Percentiles rank a stretch among this genome's conserved stretches.
Evolutionary conservation across 1,140 invertebrate genomes (phyloP).

Genomic region (Glossosoma conforme): DNA sequence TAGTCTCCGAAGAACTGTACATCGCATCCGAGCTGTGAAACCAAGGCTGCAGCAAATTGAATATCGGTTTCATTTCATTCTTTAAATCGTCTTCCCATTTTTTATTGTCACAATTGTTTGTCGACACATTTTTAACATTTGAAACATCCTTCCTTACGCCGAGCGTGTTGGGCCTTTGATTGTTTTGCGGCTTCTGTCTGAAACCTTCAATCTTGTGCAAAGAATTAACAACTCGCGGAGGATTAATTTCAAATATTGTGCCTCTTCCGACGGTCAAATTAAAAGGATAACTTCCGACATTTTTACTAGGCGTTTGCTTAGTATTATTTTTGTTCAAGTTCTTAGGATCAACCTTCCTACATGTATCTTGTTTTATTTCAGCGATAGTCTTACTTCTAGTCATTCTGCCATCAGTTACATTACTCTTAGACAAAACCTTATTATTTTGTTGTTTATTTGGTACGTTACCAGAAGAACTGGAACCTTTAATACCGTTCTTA

Average conservation of each 20-base stretch:
- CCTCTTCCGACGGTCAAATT: slow-evolving; percentile 47
- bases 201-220: slow-evolving; percentile 32
- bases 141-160: slow-evolving; percentile 16
- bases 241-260: slow-evolving; percentile 40
- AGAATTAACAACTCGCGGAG: slow-evolving; percentile 10
- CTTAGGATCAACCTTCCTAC: slow-evolving; percentile 21
- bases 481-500: no score
- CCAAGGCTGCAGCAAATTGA: slow-evolving; percentile 6
- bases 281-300: slow-evolving; percentile 44
- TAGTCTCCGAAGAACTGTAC: slow-evolving; percentile 51
- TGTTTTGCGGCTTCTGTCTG: slow-evolving; percentile 28
- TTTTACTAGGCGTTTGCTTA: slow-evolving; percentile 23
- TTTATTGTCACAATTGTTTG: slow-evolving; percentile 5
- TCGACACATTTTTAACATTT: slow-evolving; percentile 2
- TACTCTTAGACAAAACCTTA: slow-evolving; percentile 15
- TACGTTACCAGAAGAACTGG: slow-evolving; percentile 7
- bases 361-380: slow-evolving; percentile 42
- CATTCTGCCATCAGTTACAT: slow-evolving; percentile 28
- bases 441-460: slow-evolving; percentile 10
- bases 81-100: slow-evolving; percentile 7
- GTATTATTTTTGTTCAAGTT: slow-evolving; percentile 12
- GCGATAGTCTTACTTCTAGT: slow-evolving; percentile 54
- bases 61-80: slow-evolving; percentile 9
- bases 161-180: slow-evolving; percentile 17
- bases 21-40: slow-evolving; percentile 26